Evolutionary conservation across 2,888 invertebrate species (phyloP).

Genomic region (Dermolepida albohirtum): DNA sequence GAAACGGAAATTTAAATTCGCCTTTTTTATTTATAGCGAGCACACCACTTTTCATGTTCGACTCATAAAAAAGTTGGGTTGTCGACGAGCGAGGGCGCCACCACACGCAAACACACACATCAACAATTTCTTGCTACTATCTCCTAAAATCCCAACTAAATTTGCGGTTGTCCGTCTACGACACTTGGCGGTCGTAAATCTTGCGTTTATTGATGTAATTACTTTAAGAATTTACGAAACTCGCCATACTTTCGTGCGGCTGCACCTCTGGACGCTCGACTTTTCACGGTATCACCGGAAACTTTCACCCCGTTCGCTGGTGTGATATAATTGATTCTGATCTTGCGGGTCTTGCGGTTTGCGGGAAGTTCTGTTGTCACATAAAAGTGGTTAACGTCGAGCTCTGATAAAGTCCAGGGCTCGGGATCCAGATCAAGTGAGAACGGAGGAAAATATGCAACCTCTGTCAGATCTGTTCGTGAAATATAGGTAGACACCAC

Average conservation of each 20-base stretch:
- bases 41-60: constrained; percentile 22
- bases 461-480: constrained; percentile 28
- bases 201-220: constrained; percentile 21
- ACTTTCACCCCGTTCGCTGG: constrained; percentile 3
- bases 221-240: constrained; percentile 22
- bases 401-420: constrained; percentile 6
- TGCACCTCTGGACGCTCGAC: neutral
- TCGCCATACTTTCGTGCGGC: neutral
- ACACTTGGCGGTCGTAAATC: constrained; percentile 17
- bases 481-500: constrained; percentile 22
- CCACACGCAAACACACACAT: neutral
- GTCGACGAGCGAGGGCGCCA: too few species aligned
- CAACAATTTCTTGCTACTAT: constrained; percentile 8
- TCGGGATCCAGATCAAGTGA: constrained; percentile 16
- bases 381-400: constrained; percentile 14
- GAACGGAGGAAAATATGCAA: constrained; percentile 21
- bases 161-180: constrained; percentile 19
- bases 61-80: constrained; percentile 12
- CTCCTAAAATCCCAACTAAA: constrained; percentile 10
- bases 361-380: constrained; percentile 17
- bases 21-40: constrained; percentile 19
- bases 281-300: neutral
- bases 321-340: constrained; percentile 18
- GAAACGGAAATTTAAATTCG: constrained; percentile 25
- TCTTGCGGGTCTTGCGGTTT: constrained; percentile 3